Evolutionary conservation across 2,113 vertebrate genomes (phyloP).

Genomic region (Nerophis ophidion): DNA sequence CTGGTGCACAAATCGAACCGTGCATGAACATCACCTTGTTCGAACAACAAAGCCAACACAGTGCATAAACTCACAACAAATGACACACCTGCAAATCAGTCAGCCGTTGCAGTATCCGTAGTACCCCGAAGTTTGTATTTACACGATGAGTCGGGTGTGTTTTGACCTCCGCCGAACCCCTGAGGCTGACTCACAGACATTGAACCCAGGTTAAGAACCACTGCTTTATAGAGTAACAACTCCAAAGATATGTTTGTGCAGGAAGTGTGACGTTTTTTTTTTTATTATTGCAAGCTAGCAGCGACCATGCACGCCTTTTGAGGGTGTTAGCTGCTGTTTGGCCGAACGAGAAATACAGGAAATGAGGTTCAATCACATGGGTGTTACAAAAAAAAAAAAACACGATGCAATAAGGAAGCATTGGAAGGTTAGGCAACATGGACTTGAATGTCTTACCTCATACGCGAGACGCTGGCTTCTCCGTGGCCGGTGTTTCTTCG

Average conservation of each 20-base stretch:
- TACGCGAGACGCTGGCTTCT: slow-evolving; percentile 33
- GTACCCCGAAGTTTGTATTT: no score
- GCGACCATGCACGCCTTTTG: slow-evolving; percentile 38
- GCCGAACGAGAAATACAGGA: slow-evolving; percentile 76
- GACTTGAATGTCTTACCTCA: slow-evolving; percentile 40
- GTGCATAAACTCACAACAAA: no score
- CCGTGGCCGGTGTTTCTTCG: slow-evolving; percentile 49
- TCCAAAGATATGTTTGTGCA: slow-evolving; percentile 2
- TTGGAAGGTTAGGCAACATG: slow-evolving; percentile 11
- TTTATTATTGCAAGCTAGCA: slow-evolving; percentile 7
- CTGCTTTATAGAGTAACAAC: not conserved
- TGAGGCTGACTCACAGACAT: no score
- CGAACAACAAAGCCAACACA: no score
- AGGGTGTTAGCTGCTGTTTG: slow-evolving; percentile 55
- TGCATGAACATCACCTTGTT: no score
- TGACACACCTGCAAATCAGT: no score
- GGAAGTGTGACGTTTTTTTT: slow-evolving; percentile 3
- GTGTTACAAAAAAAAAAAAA: slow-evolving; percentile 37
- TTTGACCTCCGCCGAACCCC: no score
- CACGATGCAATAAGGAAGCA: slow-evolving; percentile 53
- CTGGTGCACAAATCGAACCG: no score
- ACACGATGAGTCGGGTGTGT: no score
- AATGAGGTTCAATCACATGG: slow-evolving; percentile 57
- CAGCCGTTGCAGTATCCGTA: no score
- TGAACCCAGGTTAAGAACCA: no score